Conservation (phyloP, 2,113 vertebrate species). For the Rhagologus leucostigma region DNA sequence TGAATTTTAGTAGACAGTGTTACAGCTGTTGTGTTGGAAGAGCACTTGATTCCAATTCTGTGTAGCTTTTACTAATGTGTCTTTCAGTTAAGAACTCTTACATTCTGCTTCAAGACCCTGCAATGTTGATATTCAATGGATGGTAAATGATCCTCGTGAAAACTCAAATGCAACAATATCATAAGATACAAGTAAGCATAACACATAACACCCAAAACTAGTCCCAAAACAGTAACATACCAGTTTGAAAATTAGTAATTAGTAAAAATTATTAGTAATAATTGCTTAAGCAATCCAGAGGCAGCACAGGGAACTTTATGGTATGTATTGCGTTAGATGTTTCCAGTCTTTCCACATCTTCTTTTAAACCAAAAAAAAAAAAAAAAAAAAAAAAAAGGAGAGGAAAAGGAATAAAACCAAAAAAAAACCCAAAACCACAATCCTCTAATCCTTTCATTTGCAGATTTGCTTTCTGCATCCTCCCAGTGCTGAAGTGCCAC, state of each 20-base stretch:
- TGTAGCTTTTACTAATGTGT: not conserved
- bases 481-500: too few species aligned
- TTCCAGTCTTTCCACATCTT: not conserved
- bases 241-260: not conserved
- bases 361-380: not conserved
- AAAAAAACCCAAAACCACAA: not conserved
- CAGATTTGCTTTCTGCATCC: not conserved
- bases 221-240: not conserved
- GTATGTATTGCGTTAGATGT: rapidly evolving
- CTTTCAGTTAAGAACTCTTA: not conserved
- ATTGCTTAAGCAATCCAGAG: not conserved
- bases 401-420: not conserved
- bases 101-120: not conserved
- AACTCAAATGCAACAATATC: not conserved
- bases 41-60: not conserved
- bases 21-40: not conserved
- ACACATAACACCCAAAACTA: not conserved
- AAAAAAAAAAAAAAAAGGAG: too few species aligned
- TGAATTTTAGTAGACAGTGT: not conserved
- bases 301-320: not conserved
- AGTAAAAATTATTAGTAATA: not conserved
- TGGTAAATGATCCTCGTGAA: not conserved
- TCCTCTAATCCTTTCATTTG: not conserved
- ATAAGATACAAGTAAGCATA: not conserved
- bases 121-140: not conserved